Evolutionary conservation across 2,797 vertebrate species (phyloP), one percentile per base, ranked within the genome.

Genomic region (Emydoidea blandingii): DNA sequence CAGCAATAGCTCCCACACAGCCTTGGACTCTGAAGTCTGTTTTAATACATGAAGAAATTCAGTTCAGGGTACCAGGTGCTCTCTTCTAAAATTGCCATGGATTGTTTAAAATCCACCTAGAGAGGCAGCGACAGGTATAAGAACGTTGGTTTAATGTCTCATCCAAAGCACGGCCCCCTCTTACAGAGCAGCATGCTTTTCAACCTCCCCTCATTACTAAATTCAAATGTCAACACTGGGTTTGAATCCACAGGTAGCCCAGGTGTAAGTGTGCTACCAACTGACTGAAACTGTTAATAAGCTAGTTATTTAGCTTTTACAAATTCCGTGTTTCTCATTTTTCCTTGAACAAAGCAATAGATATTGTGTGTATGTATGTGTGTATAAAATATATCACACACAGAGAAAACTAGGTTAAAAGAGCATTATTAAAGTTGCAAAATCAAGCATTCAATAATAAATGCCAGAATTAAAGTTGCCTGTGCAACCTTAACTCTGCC

Each of bases 51-150:
- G 82, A 87, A 59, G 49, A 85, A 89, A 44, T 90, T 88, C 79
- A 65, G 78, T 89, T 72, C 81, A 88, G 84, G 25, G 72, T 68
- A 88, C 54, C 81, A 92, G 62, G 8, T 79, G 23, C 76, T 95
- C 94, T 94, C 57, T n/a, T 86, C 74, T 53, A 80, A 96, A 94
- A 96, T 0, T 57, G 27, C 37, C n/a, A 4, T 16, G 54, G 18
- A 82, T 85, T 78, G 59, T 85, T 91, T 90, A 96, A 78, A 62
- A 57, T 88, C 68, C 94, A 85, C 87, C 84, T 95, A 49, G 84
- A 41, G 25, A 91, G 23, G 31, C n/a, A 65, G 15, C 27, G 8
- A 3, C 21, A 93, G 49, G 37, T 12, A 19, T 52, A 41, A 84
- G n/a, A 68, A 44, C 81, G 12, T 79, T 14, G 47, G n/a, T 50